Base-by-base conservation (phyloP, 1,140 invertebrate species). In the Elysia chlorotica region DNA sequence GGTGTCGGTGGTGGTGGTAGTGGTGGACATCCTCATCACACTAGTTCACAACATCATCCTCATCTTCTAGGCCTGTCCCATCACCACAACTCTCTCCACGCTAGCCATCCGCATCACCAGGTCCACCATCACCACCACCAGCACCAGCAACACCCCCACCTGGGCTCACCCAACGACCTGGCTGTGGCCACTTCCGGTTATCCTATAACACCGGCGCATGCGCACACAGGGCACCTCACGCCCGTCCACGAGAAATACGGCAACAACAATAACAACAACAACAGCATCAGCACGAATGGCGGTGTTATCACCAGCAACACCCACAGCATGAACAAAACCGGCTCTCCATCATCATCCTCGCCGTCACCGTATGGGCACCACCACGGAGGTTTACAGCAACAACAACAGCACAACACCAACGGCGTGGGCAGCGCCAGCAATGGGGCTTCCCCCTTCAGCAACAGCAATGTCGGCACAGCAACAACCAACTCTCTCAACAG, bases 231-330 rank as follows among this genome's bases (percentile, higher is more conserved):
- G n/a, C 10, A 10, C n/a, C 41, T n/a, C n/a, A 36, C 54, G 67
- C 30, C 54, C 5, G 31, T 17, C 6, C 67, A 69, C 54, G 67
- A 69, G 5, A 69, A 69, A 31, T 69, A 59, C 38, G 37, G 59
- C 23, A 69, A 69, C n/a, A 68, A 68, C 37, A 65, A 65, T 37
- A 68, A 56, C 66, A 56, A 56, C 21, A 54, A 10, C 19, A 68
- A 56, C n/a, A 48, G n/a, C n/a, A 48, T n/a, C n/a, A 48, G n/a
- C n/a, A 48, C 41, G n/a, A 48, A 48, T 48, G n/a, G n/a, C n/a
- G n/a, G n/a, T n/a, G n/a, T n/a, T n/a, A n/a, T n/a, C n/a, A n/a
- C n/a, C 23, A 69, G 59, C n/a, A 68, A 68, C 37, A 65, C 37
- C 37, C 54, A 30, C 66, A 56, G 28, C 28, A 54, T 2, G 4